These are phyloP conservation scores for Macrotus californicus DNA, from an alignment of 2,113 vertebrate species.

Conservation along the genomic window DNA sequence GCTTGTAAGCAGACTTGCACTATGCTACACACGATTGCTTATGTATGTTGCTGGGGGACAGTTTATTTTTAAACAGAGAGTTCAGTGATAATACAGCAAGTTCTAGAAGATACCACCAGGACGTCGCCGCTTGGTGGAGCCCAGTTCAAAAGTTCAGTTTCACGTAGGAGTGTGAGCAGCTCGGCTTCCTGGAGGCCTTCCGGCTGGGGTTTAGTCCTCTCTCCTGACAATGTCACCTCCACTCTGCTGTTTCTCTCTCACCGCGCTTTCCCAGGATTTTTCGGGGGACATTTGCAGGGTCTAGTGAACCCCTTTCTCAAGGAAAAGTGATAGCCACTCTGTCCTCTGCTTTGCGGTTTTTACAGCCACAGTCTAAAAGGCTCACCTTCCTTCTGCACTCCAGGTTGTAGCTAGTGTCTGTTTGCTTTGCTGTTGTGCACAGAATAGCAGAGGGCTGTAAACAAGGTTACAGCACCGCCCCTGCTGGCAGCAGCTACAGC, in stretches of 20 bases:
- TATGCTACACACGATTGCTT: not conserved
- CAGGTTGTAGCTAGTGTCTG: not conserved
- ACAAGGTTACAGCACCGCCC: not conserved
- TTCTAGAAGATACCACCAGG: not conserved
- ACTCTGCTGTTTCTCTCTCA: not conserved
- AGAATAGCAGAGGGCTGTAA: not conserved
- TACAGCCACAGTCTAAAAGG: not conserved
- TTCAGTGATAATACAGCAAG: not conserved
- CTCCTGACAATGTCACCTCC: not conserved
- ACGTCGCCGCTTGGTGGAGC: not conserved
- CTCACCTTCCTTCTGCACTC: not conserved
- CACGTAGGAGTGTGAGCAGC: not conserved
- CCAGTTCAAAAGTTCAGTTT: not conserved
- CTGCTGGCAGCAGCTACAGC: not conserved
- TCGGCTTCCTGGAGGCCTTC: not conserved
- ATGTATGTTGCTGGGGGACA: not conserved
- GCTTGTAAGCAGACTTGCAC: not conserved
- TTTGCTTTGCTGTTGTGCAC: not conserved
- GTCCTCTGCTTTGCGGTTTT: not conserved
- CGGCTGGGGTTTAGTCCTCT: not conserved
- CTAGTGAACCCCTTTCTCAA: not conserved
- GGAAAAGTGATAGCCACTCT: not conserved
- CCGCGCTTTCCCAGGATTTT: not conserved
- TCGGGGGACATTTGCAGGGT: not conserved
- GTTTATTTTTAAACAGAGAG: not conserved